Evolutionary conservation across 2,113 vertebrate genomes (phyloP).

Genomic region (Connochaetes taurinus): DNA sequence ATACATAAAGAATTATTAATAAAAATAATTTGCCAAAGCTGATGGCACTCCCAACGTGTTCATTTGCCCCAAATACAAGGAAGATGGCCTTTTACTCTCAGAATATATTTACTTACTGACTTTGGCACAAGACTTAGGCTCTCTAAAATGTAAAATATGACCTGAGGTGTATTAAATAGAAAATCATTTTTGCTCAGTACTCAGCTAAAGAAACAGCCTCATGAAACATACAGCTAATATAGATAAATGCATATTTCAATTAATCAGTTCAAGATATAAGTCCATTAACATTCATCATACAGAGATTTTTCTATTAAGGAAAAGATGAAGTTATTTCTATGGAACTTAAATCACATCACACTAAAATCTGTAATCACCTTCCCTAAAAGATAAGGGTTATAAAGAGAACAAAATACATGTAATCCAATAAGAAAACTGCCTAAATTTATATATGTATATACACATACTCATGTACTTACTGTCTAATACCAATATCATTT

Average conservation of each 20-base stretch:
- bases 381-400: background rate
- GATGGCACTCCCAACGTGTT: background rate
- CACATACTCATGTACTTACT: background rate
- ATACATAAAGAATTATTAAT: background rate
- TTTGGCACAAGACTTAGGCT: background rate
- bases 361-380: background rate
- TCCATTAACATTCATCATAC: background rate
- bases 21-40: conserved; percentile 1
- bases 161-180: background rate
- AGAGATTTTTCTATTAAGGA: conserved; percentile 19
- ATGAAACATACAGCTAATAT: background rate
- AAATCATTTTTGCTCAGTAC: background rate
- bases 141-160: background rate
- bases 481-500: background rate
- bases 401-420: background rate
- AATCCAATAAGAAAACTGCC: background rate
- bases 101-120: background rate
- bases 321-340: background rate
- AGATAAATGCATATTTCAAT: background rate
- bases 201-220: background rate
- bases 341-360: background rate
- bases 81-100: background rate
- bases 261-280: background rate
- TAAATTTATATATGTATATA: background rate
- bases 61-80: background rate